phyloP scores from a whole-genome alignment of 1,140 invertebrate species.

The Dendroctonus valens region DNA sequence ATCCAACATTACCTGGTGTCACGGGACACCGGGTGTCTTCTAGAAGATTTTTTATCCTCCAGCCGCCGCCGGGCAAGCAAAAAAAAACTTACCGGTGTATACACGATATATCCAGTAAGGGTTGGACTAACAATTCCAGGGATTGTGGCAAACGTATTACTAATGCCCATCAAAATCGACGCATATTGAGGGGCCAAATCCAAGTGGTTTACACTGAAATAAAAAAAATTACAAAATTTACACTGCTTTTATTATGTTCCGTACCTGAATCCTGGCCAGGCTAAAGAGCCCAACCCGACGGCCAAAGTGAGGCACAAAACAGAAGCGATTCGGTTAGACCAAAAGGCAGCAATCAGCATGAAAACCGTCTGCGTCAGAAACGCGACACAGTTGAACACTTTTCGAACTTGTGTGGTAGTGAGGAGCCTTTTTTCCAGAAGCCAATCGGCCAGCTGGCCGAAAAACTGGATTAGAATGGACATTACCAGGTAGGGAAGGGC shows the following conservation, averaged over 20 bases:
- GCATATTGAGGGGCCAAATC: conserved; percentile 84
- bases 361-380: conserved; percentile 82
- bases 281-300: conserved; percentile 84
- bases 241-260: background rate
- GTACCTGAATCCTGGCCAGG: conserved; percentile 86
- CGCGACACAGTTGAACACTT: conserved; percentile 74
- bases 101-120: conserved; percentile 75
- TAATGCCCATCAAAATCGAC: conserved; percentile 81
- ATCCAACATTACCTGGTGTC: too few species aligned
- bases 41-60: too few species aligned
- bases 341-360: conserved; percentile 75
- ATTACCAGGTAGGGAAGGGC: conserved; percentile 85
- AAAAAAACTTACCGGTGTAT: conserved; percentile 31
- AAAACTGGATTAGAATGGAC: conserved; percentile 74
- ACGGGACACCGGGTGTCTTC: too few species aligned
- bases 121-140: conserved; percentile 85
- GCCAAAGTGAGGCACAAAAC: conserved; percentile 79
- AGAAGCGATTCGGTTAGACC: conserved; percentile 62
- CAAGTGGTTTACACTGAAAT: conserved; percentile 78
- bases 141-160: conserved; percentile 85
- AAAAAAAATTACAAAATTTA: background rate
- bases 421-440: conserved; percentile 63
- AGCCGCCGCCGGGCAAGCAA: too few species aligned
- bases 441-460: conserved; percentile 81
- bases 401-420: conserved; percentile 72